Conservation (phyloP, 2,888 invertebrate genomes). For the Xylota sylvarum region DNA sequence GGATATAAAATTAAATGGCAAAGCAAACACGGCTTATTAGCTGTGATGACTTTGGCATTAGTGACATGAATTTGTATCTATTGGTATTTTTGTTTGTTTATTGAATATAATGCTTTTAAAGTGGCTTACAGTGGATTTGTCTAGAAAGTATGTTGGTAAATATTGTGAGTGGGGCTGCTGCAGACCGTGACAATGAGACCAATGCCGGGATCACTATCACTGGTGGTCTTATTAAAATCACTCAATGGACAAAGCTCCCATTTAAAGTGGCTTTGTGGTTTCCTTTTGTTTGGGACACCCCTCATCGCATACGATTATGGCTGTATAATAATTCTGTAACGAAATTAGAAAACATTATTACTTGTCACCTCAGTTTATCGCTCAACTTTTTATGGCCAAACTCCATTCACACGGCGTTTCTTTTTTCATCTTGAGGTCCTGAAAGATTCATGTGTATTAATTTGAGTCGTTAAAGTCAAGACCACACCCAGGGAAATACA, state of each 20-base stretch:
- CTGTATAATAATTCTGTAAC: no score
- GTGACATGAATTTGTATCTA: constrained; percentile 5
- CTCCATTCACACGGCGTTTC: neutral
- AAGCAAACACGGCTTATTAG: constrained; percentile 23
- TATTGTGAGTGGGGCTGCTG: neutral
- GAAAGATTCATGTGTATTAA: constrained; percentile 19
- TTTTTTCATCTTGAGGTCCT: neutral
- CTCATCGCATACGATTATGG: no score
- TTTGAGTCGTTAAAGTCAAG: constrained; percentile 22
- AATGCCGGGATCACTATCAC: neutral
- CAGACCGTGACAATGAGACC: neutral
- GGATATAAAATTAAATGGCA: constrained; percentile 13
- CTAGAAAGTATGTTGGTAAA: constrained; percentile 1
- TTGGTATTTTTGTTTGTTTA: constrained; percentile 3
- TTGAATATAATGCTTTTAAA: constrained; percentile 12
- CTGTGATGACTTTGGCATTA: constrained; percentile 24
- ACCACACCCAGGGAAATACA: constrained; percentile 10
- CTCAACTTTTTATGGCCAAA: constrained; percentile 1
- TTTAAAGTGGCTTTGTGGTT: neutral
- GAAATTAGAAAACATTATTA: neutral
- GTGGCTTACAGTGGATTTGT: constrained; percentile 7
- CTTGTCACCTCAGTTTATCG: constrained; percentile 8
- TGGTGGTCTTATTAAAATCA: neutral
- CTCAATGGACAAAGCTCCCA: neutral
- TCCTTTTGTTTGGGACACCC: no score